Base-by-base conservation (phyloP, 2,888 invertebrate genomes). In the Eupsilia transversa region DNA sequence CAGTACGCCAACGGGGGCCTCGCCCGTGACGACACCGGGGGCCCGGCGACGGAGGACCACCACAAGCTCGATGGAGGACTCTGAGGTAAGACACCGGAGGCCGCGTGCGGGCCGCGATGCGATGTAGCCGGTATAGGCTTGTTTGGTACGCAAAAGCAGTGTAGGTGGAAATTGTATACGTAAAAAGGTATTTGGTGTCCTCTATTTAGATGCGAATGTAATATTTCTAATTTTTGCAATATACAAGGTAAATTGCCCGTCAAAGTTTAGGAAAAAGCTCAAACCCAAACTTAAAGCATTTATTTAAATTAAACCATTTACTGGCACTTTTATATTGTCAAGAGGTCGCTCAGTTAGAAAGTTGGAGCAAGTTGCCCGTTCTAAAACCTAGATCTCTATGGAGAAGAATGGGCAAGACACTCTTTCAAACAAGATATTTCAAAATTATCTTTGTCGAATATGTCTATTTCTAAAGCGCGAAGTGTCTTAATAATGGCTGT, bases 1-100 rank as follows among this genome's bases (percentile, higher is more conserved):
- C 89, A 96, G 96, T 86, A 96, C 96, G 72, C 96, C 96, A 60
- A 92, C 92, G 23, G 94, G 93, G 60, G 91, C 86, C 4, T 91
- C 93, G 43, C 95, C 94, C 43, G 89, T 86, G 81, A 84, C 89
- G 83, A 89, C 91, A 76, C 92, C 90, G 38, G 83, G 87, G 46
- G 66, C 87, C 33, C 88, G 90, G 7, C 85, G 91, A 27, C 87
- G 91, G 60, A 88, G 92, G 69, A 90, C 94, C 69, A 93, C 94
- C 14, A 87, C 93, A 82, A 94, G 93, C 88, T 95, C 96, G 9
- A 83, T 93, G 89, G 95, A 95, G 14, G 94, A 95, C 80, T 94
- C 96, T 49, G 96, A 96, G 96, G 96, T 96, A 96, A 96, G 96
- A 87, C 70, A 76, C 78, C 82, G 78, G 82, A 57, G 83, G 74